phyloP scores from a whole-genome alignment of 2,888 invertebrate genomes.

The Diaphora mendica region DNA sequence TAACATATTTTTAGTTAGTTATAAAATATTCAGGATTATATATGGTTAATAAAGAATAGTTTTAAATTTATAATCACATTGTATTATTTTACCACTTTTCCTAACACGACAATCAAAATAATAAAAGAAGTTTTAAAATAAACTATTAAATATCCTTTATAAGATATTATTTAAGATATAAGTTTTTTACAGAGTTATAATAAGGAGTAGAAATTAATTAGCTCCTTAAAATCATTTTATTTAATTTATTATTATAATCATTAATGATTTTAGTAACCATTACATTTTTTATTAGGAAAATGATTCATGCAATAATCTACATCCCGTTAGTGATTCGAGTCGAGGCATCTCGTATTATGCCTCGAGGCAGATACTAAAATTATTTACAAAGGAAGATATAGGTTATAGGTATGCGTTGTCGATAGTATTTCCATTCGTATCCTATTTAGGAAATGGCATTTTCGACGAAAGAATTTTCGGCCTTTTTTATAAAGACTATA shows the following conservation, averaged over 20 bases:
- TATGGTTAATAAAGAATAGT: background rate
- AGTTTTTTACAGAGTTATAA: constrained; percentile 1
- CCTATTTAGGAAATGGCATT: background rate
- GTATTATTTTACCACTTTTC: constrained; percentile 5
- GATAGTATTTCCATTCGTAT: constrained; percentile 1
- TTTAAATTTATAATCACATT: background rate
- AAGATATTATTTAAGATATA: background rate
- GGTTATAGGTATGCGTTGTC: constrained; percentile 5
- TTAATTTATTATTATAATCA: constrained; percentile 6
- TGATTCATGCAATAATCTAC: constrained; percentile 35
- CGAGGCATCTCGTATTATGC: constrained; percentile 21
- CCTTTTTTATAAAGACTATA: background rate
- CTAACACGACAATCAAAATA: background rate
- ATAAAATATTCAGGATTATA: background rate
- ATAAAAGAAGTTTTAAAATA: constrained; percentile 1
- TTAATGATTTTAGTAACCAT: constrained; percentile 22
- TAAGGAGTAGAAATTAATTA: constrained; percentile 10
- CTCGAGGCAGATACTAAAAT: constrained; percentile 18
- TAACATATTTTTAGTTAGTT: background rate
- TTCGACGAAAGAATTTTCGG: background rate
- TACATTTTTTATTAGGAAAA: constrained; percentile 7
- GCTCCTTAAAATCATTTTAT: constrained; percentile 15
- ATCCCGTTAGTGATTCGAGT: constrained; percentile 13
- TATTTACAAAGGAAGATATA: constrained; percentile 11
- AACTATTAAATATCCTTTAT: background rate